These are phyloP conservation scores for Dicaeum eximium DNA, from an alignment of 2,113 vertebrate genomes.

Conservation along the genomic window DNA sequence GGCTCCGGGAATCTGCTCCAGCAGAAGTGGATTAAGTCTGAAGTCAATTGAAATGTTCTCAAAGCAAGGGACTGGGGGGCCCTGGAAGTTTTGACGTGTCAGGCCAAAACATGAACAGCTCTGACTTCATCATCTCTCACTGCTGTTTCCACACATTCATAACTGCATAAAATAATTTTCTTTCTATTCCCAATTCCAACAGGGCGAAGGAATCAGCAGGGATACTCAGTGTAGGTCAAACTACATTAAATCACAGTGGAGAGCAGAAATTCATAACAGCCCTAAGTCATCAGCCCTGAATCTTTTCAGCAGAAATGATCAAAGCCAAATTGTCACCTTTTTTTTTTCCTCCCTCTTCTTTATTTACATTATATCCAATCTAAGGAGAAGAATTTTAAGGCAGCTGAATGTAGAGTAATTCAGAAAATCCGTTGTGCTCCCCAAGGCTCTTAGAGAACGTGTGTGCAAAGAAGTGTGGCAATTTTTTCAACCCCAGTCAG, in stretches of 20 bases:
- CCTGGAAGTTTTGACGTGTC: neutral
- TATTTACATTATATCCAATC: neutral
- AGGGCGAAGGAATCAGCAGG: neutral
- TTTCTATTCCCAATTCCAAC: neutral
- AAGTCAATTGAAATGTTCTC: neutral
- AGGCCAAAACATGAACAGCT: neutral
- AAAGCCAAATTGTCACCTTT: neutral
- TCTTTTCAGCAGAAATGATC: neutral
- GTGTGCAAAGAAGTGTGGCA: neutral
- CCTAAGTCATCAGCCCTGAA: neutral
- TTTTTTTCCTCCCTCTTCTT: rapidly evolving
- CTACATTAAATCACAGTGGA: neutral
- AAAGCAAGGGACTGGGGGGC: neutral
- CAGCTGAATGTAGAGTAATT: neutral
- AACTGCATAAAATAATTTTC: neutral
- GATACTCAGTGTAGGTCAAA: neutral
- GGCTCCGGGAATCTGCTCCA: neutral
- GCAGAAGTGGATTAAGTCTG: neutral
- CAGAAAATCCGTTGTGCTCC: neutral
- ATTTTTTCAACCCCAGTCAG: neutral
- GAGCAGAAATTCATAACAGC: neutral
- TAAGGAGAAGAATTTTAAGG: neutral
- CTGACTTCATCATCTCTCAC: neutral
- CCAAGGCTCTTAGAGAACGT: neutral
- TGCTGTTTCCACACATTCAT: neutral